Percentiles rank a stretch among this genome's conserved stretches.
Conservation (phyloP, 2,113 vertebrate genomes). For the Myrmophylax atrothorax region DNA sequence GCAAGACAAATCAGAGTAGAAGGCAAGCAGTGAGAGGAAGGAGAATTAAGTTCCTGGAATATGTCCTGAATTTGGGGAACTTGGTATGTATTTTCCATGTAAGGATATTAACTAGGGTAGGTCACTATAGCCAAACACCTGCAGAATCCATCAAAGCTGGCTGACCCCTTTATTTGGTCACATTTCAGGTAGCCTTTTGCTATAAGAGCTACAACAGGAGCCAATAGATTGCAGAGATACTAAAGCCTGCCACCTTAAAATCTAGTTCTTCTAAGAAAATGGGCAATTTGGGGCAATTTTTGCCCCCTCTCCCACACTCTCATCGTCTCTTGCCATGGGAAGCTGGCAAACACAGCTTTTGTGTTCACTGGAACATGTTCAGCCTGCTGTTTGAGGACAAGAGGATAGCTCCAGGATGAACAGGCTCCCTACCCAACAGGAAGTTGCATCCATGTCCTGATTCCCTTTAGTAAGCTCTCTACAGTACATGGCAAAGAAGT, state of each 20-base stretch:
- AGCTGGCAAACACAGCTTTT: background rate
- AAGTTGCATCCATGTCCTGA: background rate
- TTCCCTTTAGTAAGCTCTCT: background rate
- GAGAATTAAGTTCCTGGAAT: background rate
- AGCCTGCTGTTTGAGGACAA: background rate
- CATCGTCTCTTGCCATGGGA: background rate
- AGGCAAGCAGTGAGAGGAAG: background rate
- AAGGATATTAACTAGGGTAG: background rate
- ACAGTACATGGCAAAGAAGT: background rate
- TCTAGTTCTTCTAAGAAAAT: background rate
- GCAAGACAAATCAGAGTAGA: background rate
- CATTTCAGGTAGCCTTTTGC: background rate
- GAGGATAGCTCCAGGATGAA: background rate
- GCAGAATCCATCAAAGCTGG: background rate
- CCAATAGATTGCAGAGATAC: background rate
- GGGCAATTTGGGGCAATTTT: background rate
- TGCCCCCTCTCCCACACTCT: background rate
- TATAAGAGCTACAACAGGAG: background rate
- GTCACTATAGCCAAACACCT: background rate
- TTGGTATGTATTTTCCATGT: background rate
- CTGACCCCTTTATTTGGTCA: background rate
- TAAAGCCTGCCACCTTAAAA: background rate
- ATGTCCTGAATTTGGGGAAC: background rate
- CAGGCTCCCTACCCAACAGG: accelerated
- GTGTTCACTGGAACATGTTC: background rate